Base-by-base conservation (phyloP, 2,113 vertebrate species). In the Dasyornis broadbenti region DNA sequence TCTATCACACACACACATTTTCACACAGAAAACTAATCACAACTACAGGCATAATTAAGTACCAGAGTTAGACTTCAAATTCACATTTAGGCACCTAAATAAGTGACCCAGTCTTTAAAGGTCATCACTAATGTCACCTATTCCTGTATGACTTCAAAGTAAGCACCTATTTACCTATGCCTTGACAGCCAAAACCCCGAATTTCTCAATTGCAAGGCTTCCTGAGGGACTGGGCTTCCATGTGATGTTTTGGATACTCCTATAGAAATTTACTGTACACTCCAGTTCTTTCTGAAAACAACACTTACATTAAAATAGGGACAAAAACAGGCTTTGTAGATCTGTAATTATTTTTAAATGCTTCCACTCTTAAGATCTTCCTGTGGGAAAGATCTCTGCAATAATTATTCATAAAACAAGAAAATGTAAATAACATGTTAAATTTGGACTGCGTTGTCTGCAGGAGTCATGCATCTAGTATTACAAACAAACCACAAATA, bases 311-410 rank as follows among this genome's bases (percentile, higher is more conserved):
- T 72, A 82, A 88, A 91, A 65, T 64, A 80, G n/a, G 35, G 26
- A 83, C 27, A 75, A 75, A 75, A 90, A 89, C 83, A 64, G 26
- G 9, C 54, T 88, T 73, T 86, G 70, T 72, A 89, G 31, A 77
- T 79, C 71, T 89, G 61, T 72, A 91, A 94, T 83, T 85, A 81
- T 72, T 89, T 90, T 93, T 86, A 89, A 95, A 94, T 57, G 69
- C 49, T 80, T 76, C 53, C 71, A 72, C 21, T 47, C 75, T 96
- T 96, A 95, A 94, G 77, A 89, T 82, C 95, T 89, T 95, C 45
- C 96, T 97, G 96, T 97, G 97, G 97, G 98, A 98, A 97, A 97
- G 85, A 83, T 66, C 39, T 82, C 79, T 40, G 71, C 86, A 78
- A 80, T 45, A 71, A 71, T 90, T 96, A 90, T 47, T 86, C 66